phyloP scores from a whole-genome alignment of 2,888 invertebrate species.

The Lasioglossum leucozonium region DNA sequence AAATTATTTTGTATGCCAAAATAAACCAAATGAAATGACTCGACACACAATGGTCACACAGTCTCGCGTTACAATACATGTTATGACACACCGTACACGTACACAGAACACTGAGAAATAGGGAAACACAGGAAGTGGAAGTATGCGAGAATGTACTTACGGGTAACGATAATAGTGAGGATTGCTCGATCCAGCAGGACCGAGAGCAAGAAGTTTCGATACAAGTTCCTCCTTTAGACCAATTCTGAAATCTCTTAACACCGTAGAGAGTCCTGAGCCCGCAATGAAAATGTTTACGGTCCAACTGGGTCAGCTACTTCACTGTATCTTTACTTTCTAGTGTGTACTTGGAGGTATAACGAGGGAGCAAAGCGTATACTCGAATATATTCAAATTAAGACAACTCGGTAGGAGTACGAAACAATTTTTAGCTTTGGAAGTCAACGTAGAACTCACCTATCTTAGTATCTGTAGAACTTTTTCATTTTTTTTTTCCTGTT shows the following conservation, averaged over 20 bases:
- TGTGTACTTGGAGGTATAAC: not conserved
- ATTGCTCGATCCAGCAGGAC: not conserved
- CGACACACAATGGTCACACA: conserved; percentile 53
- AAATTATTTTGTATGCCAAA: conserved; percentile 84
- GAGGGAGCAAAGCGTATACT: not conserved
- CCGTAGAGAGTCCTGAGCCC: conserved; percentile 3
- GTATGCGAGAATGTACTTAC: not conserved
- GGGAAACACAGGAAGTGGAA: not conserved
- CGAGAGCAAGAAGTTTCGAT: conserved; percentile 2
- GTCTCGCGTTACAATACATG: conserved; percentile 34
- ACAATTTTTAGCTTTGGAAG: not conserved
- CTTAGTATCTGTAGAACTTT: not conserved
- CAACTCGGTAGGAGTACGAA: not conserved
- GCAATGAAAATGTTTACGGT: not conserved
- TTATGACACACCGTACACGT: conserved; percentile 4
- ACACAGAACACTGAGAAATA: not conserved
- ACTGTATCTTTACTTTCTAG: not conserved
- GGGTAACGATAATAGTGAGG: not conserved
- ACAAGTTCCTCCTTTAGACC: conserved; percentile 1
- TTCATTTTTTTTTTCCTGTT: not conserved
- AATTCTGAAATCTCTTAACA: conserved; percentile 6
- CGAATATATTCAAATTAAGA: not conserved
- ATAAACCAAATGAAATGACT: conserved; percentile 81
- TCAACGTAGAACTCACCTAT: not conserved
- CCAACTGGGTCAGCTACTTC: not conserved